Conservation (phyloP, 2,113 vertebrate species). For the Pitta sordida region DNA sequence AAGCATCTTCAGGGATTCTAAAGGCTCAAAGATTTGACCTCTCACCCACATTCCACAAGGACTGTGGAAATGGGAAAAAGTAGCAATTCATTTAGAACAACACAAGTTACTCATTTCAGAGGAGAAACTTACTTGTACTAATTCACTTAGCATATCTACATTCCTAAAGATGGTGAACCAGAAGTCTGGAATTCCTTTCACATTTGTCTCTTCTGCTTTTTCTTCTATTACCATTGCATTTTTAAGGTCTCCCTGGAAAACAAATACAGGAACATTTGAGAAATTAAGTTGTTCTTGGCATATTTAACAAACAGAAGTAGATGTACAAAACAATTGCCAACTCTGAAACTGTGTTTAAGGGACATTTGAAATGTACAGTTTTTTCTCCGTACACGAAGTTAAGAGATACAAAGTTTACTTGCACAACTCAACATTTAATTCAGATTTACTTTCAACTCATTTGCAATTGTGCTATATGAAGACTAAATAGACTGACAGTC, state of each 20-base stretch:
- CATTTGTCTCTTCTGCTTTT: constrained; percentile 80
- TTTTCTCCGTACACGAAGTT: not conserved
- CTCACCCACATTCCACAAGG: not conserved
- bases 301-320: not conserved
- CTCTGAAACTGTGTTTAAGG: not conserved
- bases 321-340: not conserved
- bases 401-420: not conserved
- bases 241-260: constrained; percentile 84
- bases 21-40: not conserved
- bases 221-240: constrained; percentile 86
- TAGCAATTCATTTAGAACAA: not conserved
- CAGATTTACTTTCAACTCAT: not conserved
- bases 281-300: not conserved
- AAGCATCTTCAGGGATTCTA: not conserved
- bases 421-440: not conserved
- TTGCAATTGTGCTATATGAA: not conserved
- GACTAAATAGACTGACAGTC: not conserved
- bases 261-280: not conserved
- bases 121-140: constrained; percentile 84
- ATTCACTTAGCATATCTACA: constrained; percentile 94
- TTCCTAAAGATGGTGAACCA: constrained; percentile 98
- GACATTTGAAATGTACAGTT: not conserved
- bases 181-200: constrained; percentile 95
- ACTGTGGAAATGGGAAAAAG: not conserved
- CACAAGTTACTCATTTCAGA: not conserved